Conservation (phyloP, 2,113 vertebrate genomes). For the Nansenia antarctica region DNA sequence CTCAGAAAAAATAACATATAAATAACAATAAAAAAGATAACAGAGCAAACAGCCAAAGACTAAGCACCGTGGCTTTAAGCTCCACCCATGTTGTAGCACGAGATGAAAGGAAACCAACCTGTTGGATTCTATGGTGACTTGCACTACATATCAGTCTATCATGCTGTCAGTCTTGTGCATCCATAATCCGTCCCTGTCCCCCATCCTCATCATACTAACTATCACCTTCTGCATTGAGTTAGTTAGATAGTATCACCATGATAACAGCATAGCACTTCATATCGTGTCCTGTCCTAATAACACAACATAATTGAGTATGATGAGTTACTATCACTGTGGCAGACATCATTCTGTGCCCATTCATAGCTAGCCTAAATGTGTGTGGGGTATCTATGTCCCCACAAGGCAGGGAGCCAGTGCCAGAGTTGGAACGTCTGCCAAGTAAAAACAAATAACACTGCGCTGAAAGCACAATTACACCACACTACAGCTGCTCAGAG, state of each 20-base stretch:
- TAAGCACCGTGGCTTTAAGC: no score
- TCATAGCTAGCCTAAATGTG: conserved; percentile 3
- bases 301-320: no score
- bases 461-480: conserved; percentile 19
- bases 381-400: conserved; percentile 8
- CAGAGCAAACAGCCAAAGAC: no score
- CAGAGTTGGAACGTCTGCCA: conserved; percentile 9
- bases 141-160: neutral
- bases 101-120: neutral
- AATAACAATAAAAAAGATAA: no score
- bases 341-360: neutral
- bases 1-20: no score
- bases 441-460: conserved; percentile 10
- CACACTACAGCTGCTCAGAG: conserved; percentile 1
- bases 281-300: neutral
- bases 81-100: neutral
- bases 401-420: conserved; percentile 9
- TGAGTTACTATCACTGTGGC: neutral
- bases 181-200: no score
- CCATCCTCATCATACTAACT: neutral
- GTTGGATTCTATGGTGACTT: neutral
- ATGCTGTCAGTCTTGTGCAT: neutral
- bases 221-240: neutral
- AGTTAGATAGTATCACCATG: neutral
- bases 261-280: neutral